A percentile compares a stretch with the other conserved stretches of the same genome.
Conservation (phyloP, 2,888 invertebrate genomes). For the Nudaria mundana region DNA sequence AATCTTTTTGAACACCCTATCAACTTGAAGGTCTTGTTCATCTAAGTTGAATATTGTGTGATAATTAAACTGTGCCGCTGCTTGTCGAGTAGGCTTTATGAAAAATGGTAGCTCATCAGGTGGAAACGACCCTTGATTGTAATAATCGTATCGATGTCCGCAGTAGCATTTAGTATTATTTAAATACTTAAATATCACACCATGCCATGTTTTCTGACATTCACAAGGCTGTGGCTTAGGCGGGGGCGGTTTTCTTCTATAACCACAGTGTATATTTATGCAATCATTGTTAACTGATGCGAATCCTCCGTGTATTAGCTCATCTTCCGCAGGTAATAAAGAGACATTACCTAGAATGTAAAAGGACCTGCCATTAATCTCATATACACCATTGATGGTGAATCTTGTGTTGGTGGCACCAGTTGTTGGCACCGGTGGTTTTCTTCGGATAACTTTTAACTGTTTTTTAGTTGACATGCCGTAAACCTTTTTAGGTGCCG, state of each 20-base stretch:
- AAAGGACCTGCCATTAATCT: constrained; percentile 46
- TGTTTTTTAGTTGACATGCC: constrained; percentile 41
- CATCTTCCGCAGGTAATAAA: constrained; percentile 51
- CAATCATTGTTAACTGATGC: constrained; percentile 34
- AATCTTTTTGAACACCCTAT: constrained; percentile 58
- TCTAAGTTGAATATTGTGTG: constrained; percentile 62
- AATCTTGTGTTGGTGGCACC: constrained; percentile 55
- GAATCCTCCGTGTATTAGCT: constrained; percentile 66
- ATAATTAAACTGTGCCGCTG: constrained; percentile 53
- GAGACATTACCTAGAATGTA: constrained; percentile 53
- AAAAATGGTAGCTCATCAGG: constrained; percentile 60
- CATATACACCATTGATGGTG: constrained; percentile 55
- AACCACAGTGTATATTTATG: constrained; percentile 60
- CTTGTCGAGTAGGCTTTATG: constrained; percentile 48
- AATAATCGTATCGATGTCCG: constrained; percentile 59
- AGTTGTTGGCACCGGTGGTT: constrained; percentile 49
- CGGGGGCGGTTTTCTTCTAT: constrained; percentile 43
- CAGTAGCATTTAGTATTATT: constrained; percentile 60
- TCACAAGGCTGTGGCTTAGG: constrained; percentile 51
- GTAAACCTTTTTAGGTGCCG: constrained; percentile 51
- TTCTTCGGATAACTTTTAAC: constrained; percentile 30
- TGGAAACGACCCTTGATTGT: constrained; percentile 54
- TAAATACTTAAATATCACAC: constrained; percentile 48
- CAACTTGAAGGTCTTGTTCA: constrained; percentile 46
- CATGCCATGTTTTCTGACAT: constrained; percentile 58